These are phyloP conservation scores for Microcebus lehilahytsara DNA, from an alignment of 2,113 vertebrate genomes.

Conservation along the genomic window DNA sequence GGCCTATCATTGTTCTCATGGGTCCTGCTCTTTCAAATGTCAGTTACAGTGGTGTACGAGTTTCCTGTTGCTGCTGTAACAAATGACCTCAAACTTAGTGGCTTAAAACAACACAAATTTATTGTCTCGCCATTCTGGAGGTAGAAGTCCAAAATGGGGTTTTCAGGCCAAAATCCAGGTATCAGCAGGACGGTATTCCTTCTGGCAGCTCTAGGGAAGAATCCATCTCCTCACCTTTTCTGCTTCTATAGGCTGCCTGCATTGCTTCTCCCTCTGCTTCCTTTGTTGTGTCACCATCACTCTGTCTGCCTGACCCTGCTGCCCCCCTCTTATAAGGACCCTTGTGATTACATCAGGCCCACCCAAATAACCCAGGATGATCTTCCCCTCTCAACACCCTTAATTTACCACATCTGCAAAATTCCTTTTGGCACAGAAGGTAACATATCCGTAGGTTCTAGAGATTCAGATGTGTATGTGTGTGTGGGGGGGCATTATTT, in stretches of 20 bases:
- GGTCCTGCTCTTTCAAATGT: not conserved
- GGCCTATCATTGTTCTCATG: not conserved
- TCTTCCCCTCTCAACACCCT: not conserved
- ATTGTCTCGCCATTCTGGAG: not conserved
- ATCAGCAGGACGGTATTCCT: not conserved
- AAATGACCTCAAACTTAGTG: not conserved
- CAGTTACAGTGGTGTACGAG: not conserved
- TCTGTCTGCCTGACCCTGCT: not conserved
- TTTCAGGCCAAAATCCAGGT: not conserved
- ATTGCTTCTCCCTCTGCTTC: not conserved
- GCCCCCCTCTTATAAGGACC: not conserved
- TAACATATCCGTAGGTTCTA: not conserved
- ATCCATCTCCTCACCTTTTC: too few relatives aligned
- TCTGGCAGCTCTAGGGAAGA: not conserved
- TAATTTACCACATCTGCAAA: not conserved
- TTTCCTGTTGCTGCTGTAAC: not conserved
- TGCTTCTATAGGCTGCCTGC: not conserved
- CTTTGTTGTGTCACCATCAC: not conserved
- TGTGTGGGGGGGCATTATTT: not conserved
- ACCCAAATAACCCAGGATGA: not conserved
- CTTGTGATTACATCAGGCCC: not conserved
- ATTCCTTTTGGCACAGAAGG: not conserved
- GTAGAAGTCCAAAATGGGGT: not conserved
- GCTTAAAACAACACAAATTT: not conserved
- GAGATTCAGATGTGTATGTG: not conserved